Evolutionary conservation across 1,140 invertebrate genomes (phyloP), one percentile per base, ranked within the genome.

Genomic region (Drosophila orena): DNA sequence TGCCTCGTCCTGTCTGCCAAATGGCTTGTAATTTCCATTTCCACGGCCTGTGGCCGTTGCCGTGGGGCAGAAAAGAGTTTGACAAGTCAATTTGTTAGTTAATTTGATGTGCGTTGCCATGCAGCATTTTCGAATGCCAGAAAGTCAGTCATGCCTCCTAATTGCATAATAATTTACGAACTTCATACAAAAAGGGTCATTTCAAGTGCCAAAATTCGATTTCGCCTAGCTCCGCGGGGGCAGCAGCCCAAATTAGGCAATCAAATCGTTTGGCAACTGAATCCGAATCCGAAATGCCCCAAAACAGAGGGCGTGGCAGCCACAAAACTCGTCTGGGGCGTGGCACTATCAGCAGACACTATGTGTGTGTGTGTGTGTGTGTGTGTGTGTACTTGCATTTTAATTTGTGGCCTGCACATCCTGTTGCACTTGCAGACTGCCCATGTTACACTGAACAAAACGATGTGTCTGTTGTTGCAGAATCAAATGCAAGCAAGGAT

Each of bases 1-100:
- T 30, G 27, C 47, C 46, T 46, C 37, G 57, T 69, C 62, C 35
- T 64, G n/a, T 20, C 14, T 44, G 52, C 37, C 64, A 56, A 71
- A 71, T 71, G 68, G 68, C 12, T 71, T 71, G 66, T 69, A 70
- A 70, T 70, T 70, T 70, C 64, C 60, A 30, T 22, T 17, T 4
- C 3, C 15, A 1, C 8, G 11, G 42, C 38, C 5, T 3, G 53
- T 42, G 12, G 30, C 17, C 27, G 49, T 35, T 27, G 58, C 53
- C 30, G n/a, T 52, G 30, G 15, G 22, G 30, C 15, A 15, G 49
- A 53, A 71, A 57, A 71, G 65, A 57, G 58, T 90, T 79, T 77
- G 78, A 90, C 86, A 90, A 90, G 79, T 90, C 86, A 86, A 90
- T 90, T 90, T 81, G 78, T 68, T 74, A 79, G 86, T 85, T 90